Base-by-base conservation (phyloP, 2,797 vertebrate species). In the Dermochelys coriacea region DNA sequence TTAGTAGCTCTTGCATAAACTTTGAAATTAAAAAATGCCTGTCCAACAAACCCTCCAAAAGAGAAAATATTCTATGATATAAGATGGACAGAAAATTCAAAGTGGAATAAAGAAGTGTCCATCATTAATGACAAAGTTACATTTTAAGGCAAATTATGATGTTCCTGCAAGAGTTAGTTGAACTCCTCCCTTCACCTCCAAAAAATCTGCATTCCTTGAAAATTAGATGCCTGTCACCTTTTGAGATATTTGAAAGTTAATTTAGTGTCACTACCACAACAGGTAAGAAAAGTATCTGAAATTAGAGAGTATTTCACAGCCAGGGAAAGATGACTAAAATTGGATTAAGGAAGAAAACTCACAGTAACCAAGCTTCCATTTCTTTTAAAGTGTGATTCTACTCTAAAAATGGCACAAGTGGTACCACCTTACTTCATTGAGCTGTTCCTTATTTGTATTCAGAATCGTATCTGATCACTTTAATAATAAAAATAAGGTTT, bases 171-270 rank as follows among this genome's bases (percentile, higher is more conserved):
- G 61, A 64, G 31, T 61, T 75, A 47, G 37, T 19, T 27, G 29
- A 1, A 0, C 19, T 45, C 45, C 75, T 37, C 54, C 23, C 23
- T 8, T 27, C 54, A 19, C 18, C 18, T 18, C 54, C 23, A 25
- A 55, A 55, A 10, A 55, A 55, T 25, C 21, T 2, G 8, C 68
- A 9, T 54, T 86, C 6, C 77, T 86, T 68, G 31, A 11, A 81
- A 74, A 81, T 90, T 23, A 78, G 4, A 86, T 92, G 34, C 0
- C 1, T 78, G 91, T 93, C 49, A 68, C 31, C 5, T 84, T 77
- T 84, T n/a, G 4, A 54, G 12, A 78, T 61, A 82, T 92, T 91
- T 68, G 86, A 45, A 59, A 82, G 78, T 25, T 5, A 0, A 2
- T 29, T 82, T 82, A 50, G 1, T 14, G 82, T 87, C 29, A 18